phyloP scores from a whole-genome alignment of 2,888 invertebrate species.

The Agonopterix arenella region DNA sequence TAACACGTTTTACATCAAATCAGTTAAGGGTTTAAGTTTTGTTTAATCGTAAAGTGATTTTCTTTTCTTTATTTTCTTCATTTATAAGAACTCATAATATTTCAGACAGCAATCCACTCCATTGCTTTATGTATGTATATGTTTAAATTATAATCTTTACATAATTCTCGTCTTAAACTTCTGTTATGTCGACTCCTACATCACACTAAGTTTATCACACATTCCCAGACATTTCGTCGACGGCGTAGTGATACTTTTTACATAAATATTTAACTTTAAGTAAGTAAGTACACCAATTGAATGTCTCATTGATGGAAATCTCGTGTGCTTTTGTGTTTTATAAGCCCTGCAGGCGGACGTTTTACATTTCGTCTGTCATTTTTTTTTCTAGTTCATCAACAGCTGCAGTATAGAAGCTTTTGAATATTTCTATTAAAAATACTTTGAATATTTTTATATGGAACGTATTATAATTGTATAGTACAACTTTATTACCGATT shows the following conservation, averaged over 20 bases:
- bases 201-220: neutral
- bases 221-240: neutral
- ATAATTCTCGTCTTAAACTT: no score
- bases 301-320: no score
- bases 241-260: neutral
- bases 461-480: constrained; percentile 25
- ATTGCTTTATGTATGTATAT: constrained; percentile 1
- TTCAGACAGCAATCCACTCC: constrained; percentile 8
- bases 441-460: constrained; percentile 38
- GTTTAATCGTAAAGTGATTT: neutral
- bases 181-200: no score
- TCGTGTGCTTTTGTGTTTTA: no score
- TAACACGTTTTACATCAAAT: constrained; percentile 34
- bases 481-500: constrained; percentile 14
- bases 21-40: constrained; percentile 8
- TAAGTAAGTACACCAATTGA: no score
- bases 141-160: neutral
- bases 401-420: no score
- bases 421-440: constrained; percentile 6
- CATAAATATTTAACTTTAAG: neutral
- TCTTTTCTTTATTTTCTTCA: neutral
- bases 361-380: no score
- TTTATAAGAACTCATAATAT: neutral
- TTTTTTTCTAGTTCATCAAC: no score
- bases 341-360: no score